Conservation (phyloP, 1,140 invertebrate genomes). For the Periplaneta americana region DNA sequence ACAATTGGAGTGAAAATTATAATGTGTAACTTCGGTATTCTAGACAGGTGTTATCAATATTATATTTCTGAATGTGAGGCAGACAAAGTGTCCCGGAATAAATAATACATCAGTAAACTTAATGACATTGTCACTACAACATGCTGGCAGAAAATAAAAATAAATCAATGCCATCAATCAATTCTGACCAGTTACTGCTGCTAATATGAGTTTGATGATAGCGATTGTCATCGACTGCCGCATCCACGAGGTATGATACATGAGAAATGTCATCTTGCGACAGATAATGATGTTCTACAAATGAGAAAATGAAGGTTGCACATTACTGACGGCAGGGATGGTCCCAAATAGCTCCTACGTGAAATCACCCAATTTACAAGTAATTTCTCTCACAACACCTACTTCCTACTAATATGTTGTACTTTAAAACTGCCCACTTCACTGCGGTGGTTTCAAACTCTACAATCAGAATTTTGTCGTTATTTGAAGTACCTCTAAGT, state of each 20-base stretch:
- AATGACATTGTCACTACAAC: not conserved
- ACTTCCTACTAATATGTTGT: not conserved
- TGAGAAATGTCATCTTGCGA: too few relatives aligned
- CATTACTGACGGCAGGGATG: not conserved
- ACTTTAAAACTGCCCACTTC: not conserved
- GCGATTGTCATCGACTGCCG: not conserved
- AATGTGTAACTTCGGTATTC: not conserved
- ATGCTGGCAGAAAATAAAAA: not conserved
- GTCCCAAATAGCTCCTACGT: not conserved
- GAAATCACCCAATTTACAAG: not conserved
- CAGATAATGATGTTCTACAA: too few relatives aligned
- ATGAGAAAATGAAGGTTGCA: too few relatives aligned
- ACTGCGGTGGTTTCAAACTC: not conserved
- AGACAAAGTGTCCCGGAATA: not conserved
- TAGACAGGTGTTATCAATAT: not conserved
- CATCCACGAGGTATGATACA: not conserved
- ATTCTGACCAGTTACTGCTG: not conserved
- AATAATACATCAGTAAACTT: not conserved
- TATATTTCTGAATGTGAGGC: not conserved
- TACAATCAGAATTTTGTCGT: not conserved
- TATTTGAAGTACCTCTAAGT: not conserved
- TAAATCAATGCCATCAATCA: not conserved
- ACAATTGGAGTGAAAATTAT: not conserved
- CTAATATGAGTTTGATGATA: not conserved
- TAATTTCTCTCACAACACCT: not conserved